Conservation (phyloP, 2,888 invertebrate genomes). For the Mesochorus sp. region DNA sequence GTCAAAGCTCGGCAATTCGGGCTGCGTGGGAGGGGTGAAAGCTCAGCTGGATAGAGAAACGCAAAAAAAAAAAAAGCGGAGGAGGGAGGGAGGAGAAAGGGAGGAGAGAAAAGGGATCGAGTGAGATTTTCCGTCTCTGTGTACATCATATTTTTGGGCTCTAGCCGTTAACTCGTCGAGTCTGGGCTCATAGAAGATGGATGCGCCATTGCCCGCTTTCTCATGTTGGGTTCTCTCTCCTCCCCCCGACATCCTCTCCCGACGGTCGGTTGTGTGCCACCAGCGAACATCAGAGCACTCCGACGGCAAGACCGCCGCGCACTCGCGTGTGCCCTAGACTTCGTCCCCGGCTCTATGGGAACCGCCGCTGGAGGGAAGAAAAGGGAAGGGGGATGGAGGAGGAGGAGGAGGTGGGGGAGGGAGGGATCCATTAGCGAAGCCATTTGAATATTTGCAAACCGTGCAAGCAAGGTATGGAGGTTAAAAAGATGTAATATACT, state of each 20-base stretch:
- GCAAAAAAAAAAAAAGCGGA: conserved; percentile 1
- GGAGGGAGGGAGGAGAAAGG: conserved; percentile 28
- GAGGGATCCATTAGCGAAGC: conserved; percentile 79
- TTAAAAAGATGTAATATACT: conserved; percentile 80
- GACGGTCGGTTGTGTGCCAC: conserved; percentile 49
- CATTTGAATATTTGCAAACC: conserved; percentile 82
- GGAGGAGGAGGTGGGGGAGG: conserved; percentile 58
- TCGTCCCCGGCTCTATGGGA: conserved; percentile 13
- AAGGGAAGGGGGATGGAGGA: too few species aligned
- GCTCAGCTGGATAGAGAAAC: conserved; percentile 23
- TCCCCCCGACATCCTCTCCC: conserved; percentile 5
- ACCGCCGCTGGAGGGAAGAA: conserved; percentile 26
- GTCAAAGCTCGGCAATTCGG: conserved; percentile 25
- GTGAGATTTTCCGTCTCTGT: conserved; percentile 63
- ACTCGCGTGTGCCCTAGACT: conserved; percentile 42
- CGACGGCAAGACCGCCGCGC: conserved; percentile 77
- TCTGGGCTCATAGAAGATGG: conserved; percentile 71
- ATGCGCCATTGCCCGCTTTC: conserved; percentile 72
- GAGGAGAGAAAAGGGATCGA: conserved; percentile 35
- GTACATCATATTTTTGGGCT: conserved; percentile 77
- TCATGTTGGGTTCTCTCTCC: conserved; percentile 16
- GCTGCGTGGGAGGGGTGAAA: conserved; percentile 22
- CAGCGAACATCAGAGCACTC: conserved; percentile 74
- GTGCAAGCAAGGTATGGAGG: conserved; percentile 72
- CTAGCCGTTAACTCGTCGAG: conserved; percentile 69